phyloP scores from a whole-genome alignment of 2,113 vertebrate species.

The Chascanopsetta lugubris region DNA sequence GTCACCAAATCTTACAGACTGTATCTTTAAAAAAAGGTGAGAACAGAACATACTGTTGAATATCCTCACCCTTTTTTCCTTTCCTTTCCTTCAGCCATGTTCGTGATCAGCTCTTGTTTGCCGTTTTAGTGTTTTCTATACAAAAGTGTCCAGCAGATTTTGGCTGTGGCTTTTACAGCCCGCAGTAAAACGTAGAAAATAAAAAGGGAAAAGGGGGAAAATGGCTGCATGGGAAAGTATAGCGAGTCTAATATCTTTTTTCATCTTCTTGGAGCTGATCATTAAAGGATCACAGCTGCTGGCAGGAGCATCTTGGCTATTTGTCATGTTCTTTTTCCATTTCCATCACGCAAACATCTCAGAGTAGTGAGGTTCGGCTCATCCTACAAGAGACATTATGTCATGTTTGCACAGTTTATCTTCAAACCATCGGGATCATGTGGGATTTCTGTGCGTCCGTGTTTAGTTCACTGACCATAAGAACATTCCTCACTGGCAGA shows the following conservation, averaged over 20 bases:
- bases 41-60: no score
- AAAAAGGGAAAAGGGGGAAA: conserved; percentile 23
- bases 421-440: conserved; percentile 5
- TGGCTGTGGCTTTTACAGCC: conserved; percentile 66
- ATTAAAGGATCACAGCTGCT: conserved; percentile 54
- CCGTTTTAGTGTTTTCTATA: conserved; percentile 68
- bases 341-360: conserved; percentile 26
- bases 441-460: neutral
- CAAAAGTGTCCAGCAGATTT: conserved; percentile 74
- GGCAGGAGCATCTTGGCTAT: conserved; percentile 35
- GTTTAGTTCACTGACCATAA: neutral
- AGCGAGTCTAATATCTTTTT: conserved; percentile 52
- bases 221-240: conserved; percentile 39
- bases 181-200: conserved; percentile 55
- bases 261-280: conserved; percentile 48
- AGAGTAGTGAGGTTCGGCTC: conserved; percentile 9
- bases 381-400: conserved; percentile 9
- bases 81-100: conserved; percentile 53
- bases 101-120: conserved; percentile 72
- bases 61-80: conserved; percentile 4
- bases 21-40: no score
- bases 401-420: conserved; percentile 11
- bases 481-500: neutral
- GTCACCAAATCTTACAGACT: no score
- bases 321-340: conserved; percentile 7